Evolutionary conservation across 2,797 vertebrate genomes (phyloP).

Genomic region (Lates japonicus): DNA sequence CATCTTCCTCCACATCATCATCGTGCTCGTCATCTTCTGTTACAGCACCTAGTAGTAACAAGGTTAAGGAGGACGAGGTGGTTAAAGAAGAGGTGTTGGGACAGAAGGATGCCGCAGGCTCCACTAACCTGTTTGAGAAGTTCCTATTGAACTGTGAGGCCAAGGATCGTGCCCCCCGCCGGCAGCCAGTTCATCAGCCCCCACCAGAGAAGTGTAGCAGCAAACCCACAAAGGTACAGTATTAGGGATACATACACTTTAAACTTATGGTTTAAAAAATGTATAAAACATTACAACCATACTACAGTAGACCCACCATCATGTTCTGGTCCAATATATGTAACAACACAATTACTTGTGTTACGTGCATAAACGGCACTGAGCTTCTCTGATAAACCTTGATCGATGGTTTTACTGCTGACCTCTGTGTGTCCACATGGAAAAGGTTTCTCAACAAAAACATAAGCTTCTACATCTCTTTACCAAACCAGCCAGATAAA

Average conservation of each 20-base stretch:
- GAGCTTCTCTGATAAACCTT: no score
- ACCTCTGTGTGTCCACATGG: no score
- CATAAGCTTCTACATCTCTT: no score
- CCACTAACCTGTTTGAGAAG: slow-evolving; percentile 87
- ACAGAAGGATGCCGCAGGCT: slow-evolving; percentile 74
- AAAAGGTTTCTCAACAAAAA: no score
- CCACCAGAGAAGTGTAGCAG: slow-evolving; percentile 63
- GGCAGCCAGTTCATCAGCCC: slow-evolving; percentile 63
- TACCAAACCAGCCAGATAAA: no score
- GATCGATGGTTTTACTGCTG: no score
- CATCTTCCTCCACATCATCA: slow-evolving; percentile 72
- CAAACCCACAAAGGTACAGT: slow-evolving; percentile 80
- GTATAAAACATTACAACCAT: neutral
- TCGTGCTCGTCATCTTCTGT: slow-evolving; percentile 60
- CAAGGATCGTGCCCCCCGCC: slow-evolving; percentile 84
- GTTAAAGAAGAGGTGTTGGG: slow-evolving; percentile 76
- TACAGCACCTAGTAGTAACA: slow-evolving; percentile 51
- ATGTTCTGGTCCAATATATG: no score
- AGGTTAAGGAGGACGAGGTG: slow-evolving; percentile 74
- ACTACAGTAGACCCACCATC: neutral
- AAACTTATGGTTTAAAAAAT: neutral
- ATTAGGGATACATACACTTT: neutral
- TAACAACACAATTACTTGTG: neutral
- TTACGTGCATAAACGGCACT: neutral
- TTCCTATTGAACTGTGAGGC: slow-evolving; percentile 87